Evolutionary conservation across 1,140 invertebrate species (phyloP).

Genomic region (Drosophila yakuba): DNA sequence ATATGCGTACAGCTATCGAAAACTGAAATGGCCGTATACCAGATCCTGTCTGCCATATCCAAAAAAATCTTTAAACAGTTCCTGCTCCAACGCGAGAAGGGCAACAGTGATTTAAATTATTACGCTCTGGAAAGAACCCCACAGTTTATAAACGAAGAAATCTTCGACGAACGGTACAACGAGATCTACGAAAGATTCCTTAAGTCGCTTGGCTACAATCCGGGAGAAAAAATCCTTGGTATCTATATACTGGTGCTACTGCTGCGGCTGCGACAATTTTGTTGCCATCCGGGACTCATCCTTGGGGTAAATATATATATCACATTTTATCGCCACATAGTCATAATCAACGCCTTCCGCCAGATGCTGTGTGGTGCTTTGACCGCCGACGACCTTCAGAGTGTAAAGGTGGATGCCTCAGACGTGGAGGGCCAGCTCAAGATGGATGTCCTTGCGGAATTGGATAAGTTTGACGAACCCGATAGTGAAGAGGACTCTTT

Average conservation of each 20-base stretch:
- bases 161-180: constrained; percentile 16
- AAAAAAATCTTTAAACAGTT: constrained; percentile 42
- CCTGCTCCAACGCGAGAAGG: constrained; percentile 36
- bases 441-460: constrained; percentile 23
- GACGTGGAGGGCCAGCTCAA: constrained; percentile 9
- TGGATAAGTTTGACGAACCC: constrained; percentile 14
- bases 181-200: constrained; percentile 45
- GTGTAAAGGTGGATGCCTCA: not conserved
- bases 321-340: not conserved
- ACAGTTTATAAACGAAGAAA: constrained; percentile 20
- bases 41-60: constrained; percentile 53
- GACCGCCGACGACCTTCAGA: constrained; percentile 15
- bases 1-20: constrained; percentile 33
- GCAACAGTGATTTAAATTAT: constrained; percentile 51
- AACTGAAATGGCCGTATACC: constrained; percentile 47
- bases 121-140: constrained; percentile 21
- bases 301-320: constrained; percentile 26
- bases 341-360: not conserved
- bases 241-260: constrained; percentile 56
- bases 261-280: constrained; percentile 61
- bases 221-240: constrained; percentile 26
- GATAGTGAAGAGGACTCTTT: not conserved
- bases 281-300: constrained; percentile 58
- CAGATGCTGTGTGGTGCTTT: constrained; percentile 32
- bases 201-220: constrained; percentile 44